Conservation (phyloP, 2,888 invertebrate genomes). For the Lepidonotus clava region DNA sequence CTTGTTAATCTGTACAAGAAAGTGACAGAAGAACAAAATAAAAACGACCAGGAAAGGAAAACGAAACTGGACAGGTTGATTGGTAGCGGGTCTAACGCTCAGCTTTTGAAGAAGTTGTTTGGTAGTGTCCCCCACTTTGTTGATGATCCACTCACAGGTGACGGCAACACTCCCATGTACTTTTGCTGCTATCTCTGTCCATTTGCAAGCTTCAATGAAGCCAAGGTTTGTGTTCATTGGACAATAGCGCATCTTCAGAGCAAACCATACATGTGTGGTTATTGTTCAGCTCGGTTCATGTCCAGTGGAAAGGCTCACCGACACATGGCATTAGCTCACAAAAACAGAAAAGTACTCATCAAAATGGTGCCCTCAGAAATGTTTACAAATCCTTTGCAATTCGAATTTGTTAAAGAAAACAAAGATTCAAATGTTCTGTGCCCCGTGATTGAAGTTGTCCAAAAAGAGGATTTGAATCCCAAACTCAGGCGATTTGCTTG, state of each 20-base stretch:
- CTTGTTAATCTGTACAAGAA: not conserved
- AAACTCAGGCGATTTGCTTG: not conserved
- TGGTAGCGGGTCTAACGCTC: not conserved
- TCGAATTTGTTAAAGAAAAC: not conserved
- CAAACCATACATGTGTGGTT: conserved; percentile 57
- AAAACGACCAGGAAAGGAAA: not conserved
- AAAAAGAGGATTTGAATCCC: not conserved
- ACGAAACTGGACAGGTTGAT: not conserved
- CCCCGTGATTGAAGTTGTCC: conserved; percentile 6
- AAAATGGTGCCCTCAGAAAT: conserved; percentile 54
- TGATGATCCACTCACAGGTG: conserved; percentile 29
- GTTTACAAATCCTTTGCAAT: conserved; percentile 40
- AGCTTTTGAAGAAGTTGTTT: not conserved
- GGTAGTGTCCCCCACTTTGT: conserved; percentile 6
- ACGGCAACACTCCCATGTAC: conserved; percentile 11
- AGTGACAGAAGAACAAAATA: not conserved
- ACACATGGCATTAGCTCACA: conserved; percentile 54
- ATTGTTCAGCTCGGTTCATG: conserved; percentile 55
- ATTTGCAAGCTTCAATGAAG: conserved; percentile 54
- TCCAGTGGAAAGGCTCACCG: conserved; percentile 55
- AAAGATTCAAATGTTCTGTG: not conserved
- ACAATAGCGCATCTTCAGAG: conserved; percentile 56
- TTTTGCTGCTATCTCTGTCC: conserved; percentile 60
- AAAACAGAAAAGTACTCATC: conserved; percentile 27
- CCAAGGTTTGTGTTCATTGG: conserved; percentile 59